A percentile compares a stretch with the other conserved stretches of the same genome.
Conservation (phyloP, 2,113 vertebrate species). For the Saccopteryx bilineata region DNA sequence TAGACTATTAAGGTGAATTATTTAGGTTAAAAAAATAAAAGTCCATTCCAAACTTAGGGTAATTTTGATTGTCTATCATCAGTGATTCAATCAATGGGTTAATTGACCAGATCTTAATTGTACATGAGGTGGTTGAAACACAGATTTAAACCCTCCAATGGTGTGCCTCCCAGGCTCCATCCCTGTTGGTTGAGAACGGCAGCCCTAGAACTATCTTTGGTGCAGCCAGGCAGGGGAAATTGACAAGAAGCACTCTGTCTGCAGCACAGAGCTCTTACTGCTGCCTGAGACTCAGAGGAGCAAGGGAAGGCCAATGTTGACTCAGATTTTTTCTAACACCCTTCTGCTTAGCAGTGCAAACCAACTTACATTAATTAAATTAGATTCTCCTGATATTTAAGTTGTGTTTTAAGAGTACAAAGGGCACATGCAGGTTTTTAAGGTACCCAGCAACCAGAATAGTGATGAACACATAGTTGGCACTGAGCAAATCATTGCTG, state of each 20-base stretch:
- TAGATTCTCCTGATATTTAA: not conserved
- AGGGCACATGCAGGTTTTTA: not conserved
- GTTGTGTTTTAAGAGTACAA: not conserved
- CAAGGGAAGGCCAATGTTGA: not conserved
- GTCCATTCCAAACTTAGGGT: not conserved
- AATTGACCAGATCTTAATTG: not conserved
- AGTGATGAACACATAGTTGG: not conserved
- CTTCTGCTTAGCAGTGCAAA: not conserved
- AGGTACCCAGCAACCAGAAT: not conserved
- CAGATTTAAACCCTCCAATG: not conserved
- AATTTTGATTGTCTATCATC: not conserved
- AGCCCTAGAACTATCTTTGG: not conserved
- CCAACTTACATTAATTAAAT: not conserved
- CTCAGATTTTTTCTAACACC: constrained; percentile 36
- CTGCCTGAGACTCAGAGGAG: not conserved
- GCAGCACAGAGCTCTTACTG: not conserved
- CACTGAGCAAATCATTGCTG: not conserved
- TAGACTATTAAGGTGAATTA: not conserved
- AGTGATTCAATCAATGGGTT: not conserved
- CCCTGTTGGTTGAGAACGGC: not conserved
- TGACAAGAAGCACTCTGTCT: not conserved
- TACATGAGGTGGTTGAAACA: not conserved
- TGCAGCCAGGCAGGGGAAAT: not conserved
- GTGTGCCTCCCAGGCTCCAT: not conserved
- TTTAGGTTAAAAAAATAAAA: not conserved